Conservation (phyloP, 2,113 vertebrate genomes). For the Megaleporinus macrocephalus region DNA sequence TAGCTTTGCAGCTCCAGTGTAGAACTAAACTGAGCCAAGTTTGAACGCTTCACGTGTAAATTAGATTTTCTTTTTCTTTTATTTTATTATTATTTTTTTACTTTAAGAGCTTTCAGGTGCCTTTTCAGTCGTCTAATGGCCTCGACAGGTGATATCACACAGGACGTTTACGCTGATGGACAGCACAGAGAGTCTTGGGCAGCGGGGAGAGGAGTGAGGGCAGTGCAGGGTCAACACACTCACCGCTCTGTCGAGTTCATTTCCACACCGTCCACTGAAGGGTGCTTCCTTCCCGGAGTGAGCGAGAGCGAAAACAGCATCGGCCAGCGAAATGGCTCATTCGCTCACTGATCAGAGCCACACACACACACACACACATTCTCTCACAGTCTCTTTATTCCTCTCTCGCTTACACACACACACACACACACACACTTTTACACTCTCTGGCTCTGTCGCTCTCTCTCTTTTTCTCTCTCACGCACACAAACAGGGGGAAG, state of each 20-base stretch:
- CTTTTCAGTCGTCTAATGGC: slow-evolving; percentile 29
- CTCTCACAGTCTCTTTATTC: slow-evolving; percentile 10
- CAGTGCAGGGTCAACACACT: slow-evolving; percentile 66
- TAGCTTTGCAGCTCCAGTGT: too few relatives aligned
- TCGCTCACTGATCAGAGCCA: slow-evolving; percentile 74
- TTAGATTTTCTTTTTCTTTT: too few relatives aligned
- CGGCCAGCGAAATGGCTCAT: slow-evolving; percentile 72
- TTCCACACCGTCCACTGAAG: slow-evolving; percentile 59
- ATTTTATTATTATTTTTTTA: not conserved
- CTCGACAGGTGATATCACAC: slow-evolving; percentile 38
- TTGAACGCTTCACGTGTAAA: too few relatives aligned
- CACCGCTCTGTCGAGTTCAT: slow-evolving; percentile 77
- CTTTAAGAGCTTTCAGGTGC: not conserved
- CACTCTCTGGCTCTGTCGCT: slow-evolving; percentile 23
- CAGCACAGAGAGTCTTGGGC: slow-evolving; percentile 70
- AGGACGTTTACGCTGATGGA: slow-evolving; percentile 32
- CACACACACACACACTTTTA: slow-evolving; percentile 25
- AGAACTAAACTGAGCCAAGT: too few relatives aligned
- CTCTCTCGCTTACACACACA: slow-evolving; percentile 16
- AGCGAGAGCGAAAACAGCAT: slow-evolving; percentile 35
- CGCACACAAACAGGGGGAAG: slow-evolving; percentile 36
- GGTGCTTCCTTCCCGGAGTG: slow-evolving; percentile 49
- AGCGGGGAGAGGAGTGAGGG: slow-evolving; percentile 59
- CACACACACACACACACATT: slow-evolving; percentile 24
- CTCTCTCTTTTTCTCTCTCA: slow-evolving; percentile 51